Evolutionary conservation across 2,888 invertebrate species (phyloP).

Genomic region (Lamellibrachia columna): DNA sequence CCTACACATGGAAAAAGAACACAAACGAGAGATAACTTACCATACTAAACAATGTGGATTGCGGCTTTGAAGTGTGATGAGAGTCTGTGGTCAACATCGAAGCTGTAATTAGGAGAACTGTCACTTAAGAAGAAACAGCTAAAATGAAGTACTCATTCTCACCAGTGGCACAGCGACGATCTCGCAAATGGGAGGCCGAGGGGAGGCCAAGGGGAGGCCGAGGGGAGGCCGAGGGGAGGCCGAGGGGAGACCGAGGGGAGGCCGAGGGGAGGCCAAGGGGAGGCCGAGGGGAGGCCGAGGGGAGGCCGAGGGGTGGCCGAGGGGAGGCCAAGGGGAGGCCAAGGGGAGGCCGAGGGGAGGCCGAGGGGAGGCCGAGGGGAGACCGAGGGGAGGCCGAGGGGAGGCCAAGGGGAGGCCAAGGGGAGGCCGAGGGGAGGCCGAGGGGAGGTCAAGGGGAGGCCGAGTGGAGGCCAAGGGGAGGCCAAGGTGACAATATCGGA

Average conservation of each 20-base stretch:
- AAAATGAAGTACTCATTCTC: too few species aligned
- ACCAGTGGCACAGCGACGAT: too few species aligned
- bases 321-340: constrained; percentile 17
- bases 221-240: neutral
- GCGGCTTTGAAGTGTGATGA: too few species aligned
- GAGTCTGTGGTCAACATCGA: too few species aligned
- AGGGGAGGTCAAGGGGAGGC: neutral
- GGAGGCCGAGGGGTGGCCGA: constrained; percentile 1
- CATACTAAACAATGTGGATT: too few species aligned
- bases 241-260: neutral
- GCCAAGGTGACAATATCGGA: neutral
- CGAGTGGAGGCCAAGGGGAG: neutral
- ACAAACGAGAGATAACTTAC: too few species aligned
- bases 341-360: neutral
- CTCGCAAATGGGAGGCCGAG: too few species aligned
- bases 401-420: neutral
- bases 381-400: neutral
- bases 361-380: neutral
- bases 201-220: neutral
- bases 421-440: constrained; percentile 1
- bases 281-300: neutral
- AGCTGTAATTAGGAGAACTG: too few species aligned
- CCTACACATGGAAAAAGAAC: too few species aligned
- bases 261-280: constrained; percentile 19
- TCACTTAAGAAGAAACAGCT: too few species aligned